Conservation (phyloP, 2,797 vertebrate species). For the Australoheros facetus region DNA sequence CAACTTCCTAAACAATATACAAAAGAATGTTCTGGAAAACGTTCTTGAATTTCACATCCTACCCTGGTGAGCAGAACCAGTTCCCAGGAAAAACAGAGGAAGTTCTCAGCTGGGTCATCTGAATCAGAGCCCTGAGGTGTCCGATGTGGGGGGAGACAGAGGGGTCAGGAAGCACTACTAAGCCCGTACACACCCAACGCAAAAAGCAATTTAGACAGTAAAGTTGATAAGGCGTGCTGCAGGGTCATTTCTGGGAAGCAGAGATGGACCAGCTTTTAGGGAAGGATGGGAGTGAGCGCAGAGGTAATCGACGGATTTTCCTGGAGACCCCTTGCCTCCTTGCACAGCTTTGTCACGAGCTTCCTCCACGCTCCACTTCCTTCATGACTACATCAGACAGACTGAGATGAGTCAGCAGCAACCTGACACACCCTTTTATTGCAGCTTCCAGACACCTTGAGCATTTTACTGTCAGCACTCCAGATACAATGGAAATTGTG, state of each 20-base stretch:
- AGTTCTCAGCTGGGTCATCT: conserved; percentile 59
- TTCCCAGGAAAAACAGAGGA: conserved; percentile 67
- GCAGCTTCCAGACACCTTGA: conserved; percentile 55
- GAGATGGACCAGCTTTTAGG: conserved; percentile 17
- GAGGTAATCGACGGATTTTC: conserved; percentile 51
- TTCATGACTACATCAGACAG: conserved; percentile 54
- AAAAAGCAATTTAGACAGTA: conserved; percentile 18
- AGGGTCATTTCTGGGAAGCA: conserved; percentile 66
- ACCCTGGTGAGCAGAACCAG: background rate
- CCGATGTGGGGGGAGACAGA: background rate
- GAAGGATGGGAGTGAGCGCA: conserved; percentile 68
- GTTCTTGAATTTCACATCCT: conserved; percentile 54
- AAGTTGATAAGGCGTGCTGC: conserved; percentile 31
- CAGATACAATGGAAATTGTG: conserved; percentile 22
- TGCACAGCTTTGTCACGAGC: conserved; percentile 57
- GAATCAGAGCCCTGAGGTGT: conserved; percentile 50
- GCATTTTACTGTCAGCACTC: conserved; percentile 42
- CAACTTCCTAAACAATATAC: conserved; percentile 43
- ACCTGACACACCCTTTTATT: conserved; percentile 60
- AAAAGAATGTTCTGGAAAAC: conserved; percentile 48
- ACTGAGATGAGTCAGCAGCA: conserved; percentile 69
- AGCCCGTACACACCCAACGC: conserved; percentile 38
- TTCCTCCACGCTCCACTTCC: conserved; percentile 67
- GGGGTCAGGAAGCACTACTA: conserved; percentile 38
- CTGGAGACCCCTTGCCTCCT: conserved; percentile 56